Base-by-base conservation (phyloP, 2,113 vertebrate species). In the Grus americana region DNA sequence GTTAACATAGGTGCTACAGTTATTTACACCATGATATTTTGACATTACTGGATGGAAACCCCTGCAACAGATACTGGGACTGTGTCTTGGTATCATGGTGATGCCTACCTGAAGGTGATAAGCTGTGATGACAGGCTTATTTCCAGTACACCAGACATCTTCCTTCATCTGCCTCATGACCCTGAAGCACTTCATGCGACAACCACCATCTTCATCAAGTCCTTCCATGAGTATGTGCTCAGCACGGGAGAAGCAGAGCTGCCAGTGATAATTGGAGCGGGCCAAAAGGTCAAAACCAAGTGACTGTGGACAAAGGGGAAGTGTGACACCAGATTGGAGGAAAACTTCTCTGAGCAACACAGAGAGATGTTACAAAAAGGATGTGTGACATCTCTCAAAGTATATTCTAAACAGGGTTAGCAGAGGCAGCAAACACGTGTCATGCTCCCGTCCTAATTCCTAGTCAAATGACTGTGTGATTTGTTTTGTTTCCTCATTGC, bases 171-270 rank as follows among this genome's bases (percentile, higher is more conserved):
- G 98, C 67, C 98, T 95, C 95, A 99, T 61, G 36, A 98, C 97
- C 82, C 95, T 98, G n/a, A 98, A 97, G 84, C 98, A 98, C 86
- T 92, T 98, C 94, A 96, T 94, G 36, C 98, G 98, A 94, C 98
- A 99, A 14, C 98, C 98, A 7, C 98, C 98, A 2, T 99, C 98
- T 50, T 99, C 98, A 65, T 99, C 98, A 17, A 99, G 96, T 34
- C 97, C 98, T 50, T 98, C 97, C 96, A 99, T 94, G 94, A 99
- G 95, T 47, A 98, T 82, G 75, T 85, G 98, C 92, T 99, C 98
- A 0, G 98, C 98, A 57, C 97, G 97, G n/a, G 96, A 94, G 97
- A 99, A 99, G 38, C 98, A 98, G 92, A 98, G 94, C 96, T 99
- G 98, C 98, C 99, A 99, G 98, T 99, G 98, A 22, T 99, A 99